Evolutionary conservation across 1,140 invertebrate species (phyloP).

Genomic region (Drosophila oshimai): DNA sequence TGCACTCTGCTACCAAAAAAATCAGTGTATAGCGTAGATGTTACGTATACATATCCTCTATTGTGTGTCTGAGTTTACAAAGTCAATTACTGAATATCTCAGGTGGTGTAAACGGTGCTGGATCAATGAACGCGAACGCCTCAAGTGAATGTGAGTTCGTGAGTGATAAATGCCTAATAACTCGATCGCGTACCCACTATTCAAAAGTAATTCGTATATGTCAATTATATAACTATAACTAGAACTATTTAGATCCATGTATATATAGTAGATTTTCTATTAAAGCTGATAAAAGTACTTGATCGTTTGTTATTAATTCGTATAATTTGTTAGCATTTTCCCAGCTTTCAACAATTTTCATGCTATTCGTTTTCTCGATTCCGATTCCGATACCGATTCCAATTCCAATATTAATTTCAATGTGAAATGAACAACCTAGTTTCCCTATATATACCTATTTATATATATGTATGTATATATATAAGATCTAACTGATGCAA

Average conservation of each 20-base stretch:
- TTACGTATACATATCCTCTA: neutral
- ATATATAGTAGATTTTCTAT: conserved; percentile 72
- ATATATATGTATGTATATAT: conserved; percentile 16
- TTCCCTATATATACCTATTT: conserved; percentile 6
- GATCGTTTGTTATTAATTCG: conserved; percentile 65
- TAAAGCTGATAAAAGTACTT: conserved; percentile 79
- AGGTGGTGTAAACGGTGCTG: conserved; percentile 28
- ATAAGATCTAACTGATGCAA: conserved; percentile 32
- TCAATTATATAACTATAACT: conserved; percentile 59
- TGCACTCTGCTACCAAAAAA: conserved; percentile 38
- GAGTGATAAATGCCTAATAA: conserved; percentile 75
- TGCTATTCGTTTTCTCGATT: conserved; percentile 7
- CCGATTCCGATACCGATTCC: neutral
- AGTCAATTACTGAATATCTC: conserved; percentile 8
- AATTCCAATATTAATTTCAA: conserved; percentile 67
- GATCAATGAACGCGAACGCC: conserved; percentile 24
- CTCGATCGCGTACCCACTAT: conserved; percentile 54
- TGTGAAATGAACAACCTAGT: conserved; percentile 74
- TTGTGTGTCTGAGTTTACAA: neutral
- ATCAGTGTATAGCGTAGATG: neutral
- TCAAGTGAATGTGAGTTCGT: conserved; percentile 10
- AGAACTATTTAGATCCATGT: conserved; percentile 39
- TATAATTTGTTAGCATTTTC: conserved; percentile 68
- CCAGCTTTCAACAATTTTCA: conserved; percentile 17
- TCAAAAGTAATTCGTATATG: conserved; percentile 45